Percentiles rank a stretch among this genome's conserved stretches.
These are phyloP conservation scores for Erebia aethiops DNA, from an alignment of 2,888 invertebrate species.

Conservation along the genomic window DNA sequence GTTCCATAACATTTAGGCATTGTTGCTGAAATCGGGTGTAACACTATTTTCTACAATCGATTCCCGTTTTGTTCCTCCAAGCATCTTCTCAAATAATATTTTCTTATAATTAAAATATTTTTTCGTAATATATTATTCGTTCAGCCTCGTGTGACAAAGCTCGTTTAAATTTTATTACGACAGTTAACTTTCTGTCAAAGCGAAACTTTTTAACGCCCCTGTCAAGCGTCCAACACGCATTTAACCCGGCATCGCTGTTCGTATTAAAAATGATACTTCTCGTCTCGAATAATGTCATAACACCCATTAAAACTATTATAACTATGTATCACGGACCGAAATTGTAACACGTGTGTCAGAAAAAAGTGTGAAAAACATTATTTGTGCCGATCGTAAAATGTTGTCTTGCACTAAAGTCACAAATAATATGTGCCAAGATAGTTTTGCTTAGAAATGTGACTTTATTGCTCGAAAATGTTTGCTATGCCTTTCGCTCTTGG, in stretches of 20 bases:
- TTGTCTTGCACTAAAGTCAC: constrained; percentile 71
- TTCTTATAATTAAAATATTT: constrained; percentile 1
- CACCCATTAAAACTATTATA: constrained; percentile 66
- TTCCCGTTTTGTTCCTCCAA: too few species aligned
- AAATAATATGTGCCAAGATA: constrained; percentile 51
- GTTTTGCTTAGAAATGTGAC: constrained; percentile 37
- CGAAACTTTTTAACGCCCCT: constrained; percentile 59
- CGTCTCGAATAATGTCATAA: constrained; percentile 72
- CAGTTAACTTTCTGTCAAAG: constrained; percentile 81
- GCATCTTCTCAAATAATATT: too few species aligned
- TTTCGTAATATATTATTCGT: constrained; percentile 61
- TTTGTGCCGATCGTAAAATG: constrained; percentile 67
- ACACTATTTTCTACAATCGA: too few species aligned
- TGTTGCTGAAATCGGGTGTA: too few species aligned
- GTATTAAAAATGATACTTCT: constrained; percentile 69
- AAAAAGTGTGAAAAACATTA: constrained; percentile 74
- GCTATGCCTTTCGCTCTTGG: constrained; percentile 35
- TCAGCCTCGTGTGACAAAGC: constrained; percentile 71
- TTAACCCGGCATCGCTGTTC: constrained; percentile 50
- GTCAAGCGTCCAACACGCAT: constrained; percentile 53
- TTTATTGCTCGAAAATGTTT: constrained; percentile 29
- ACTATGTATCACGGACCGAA: constrained; percentile 47
- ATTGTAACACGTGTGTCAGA: constrained; percentile 62
- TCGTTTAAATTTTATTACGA: constrained; percentile 69
- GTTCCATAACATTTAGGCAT: too few species aligned